phyloP scores from a whole-genome alignment of 2,888 invertebrate species.

The Halictus ligatus region DNA sequence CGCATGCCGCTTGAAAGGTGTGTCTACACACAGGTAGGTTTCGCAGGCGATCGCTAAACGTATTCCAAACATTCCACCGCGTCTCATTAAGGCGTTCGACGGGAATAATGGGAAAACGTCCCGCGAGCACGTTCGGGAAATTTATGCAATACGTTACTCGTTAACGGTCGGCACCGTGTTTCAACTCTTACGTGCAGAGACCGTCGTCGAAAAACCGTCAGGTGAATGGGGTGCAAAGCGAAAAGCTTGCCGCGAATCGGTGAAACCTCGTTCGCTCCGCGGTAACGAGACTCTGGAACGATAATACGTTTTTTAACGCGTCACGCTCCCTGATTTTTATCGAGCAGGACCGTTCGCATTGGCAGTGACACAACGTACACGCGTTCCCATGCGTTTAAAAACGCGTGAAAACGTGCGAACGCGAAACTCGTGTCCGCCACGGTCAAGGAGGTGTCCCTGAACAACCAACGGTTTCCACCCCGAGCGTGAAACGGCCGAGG shows the following conservation, averaged over 20 bases:
- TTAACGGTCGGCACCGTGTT: constrained; percentile 11
- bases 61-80: constrained; percentile 55
- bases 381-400: not conserved
- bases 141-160: constrained; percentile 26
- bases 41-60: constrained; percentile 56
- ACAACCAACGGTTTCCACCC: not conserved
- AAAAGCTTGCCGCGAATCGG: not conserved
- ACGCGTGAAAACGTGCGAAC: not conserved
- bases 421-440: not conserved
- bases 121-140: constrained; percentile 24
- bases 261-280: not conserved
- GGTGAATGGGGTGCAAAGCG: not conserved
- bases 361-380: not conserved
- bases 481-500: not conserved
- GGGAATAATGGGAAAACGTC: constrained; percentile 53
- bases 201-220: not conserved
- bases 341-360: not conserved
- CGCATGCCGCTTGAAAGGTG: constrained; percentile 9
- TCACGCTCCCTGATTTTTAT: not conserved
- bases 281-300: constrained; percentile 1
- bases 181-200: not conserved
- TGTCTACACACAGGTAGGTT: constrained; percentile 7
- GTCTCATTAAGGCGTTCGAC: constrained; percentile 54
- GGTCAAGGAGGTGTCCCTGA: constrained; percentile 6
- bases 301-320: constrained; percentile 3